These are phyloP conservation scores for Ursus arctos DNA, from an alignment of 2,113 vertebrate genomes.

Conservation along the genomic window DNA sequence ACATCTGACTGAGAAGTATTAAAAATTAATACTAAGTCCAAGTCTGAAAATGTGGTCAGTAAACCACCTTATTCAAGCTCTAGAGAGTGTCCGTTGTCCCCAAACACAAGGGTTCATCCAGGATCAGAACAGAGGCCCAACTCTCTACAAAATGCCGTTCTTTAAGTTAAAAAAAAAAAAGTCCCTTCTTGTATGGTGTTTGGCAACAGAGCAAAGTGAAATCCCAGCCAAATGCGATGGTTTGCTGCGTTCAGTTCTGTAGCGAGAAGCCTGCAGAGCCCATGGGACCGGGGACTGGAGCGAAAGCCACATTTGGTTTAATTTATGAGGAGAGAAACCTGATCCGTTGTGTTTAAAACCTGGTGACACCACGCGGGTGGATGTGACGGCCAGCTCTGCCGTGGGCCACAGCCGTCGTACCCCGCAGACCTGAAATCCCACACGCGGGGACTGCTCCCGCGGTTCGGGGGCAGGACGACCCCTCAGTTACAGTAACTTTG, in stretches of 20 bases:
- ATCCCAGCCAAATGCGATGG: not conserved
- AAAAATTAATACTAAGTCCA: not conserved
- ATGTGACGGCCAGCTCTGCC: accelerated
- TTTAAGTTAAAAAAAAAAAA: not conserved
- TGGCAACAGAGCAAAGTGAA: not conserved
- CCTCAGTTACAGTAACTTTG: accelerated
- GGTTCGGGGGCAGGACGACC: not conserved
- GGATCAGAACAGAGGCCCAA: not conserved
- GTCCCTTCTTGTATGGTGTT: not conserved
- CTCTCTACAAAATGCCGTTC: not conserved
- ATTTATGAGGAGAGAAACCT: not conserved
- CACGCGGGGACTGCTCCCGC: accelerated
- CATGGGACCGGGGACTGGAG: accelerated
- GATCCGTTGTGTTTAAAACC: not conserved
- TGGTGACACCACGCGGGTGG: accelerated
- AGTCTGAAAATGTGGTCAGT: not conserved
- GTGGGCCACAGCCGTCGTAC: not conserved
- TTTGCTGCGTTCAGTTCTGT: not conserved
- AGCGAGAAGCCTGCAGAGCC: not conserved
- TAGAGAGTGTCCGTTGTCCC: not conserved
- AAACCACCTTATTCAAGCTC: not conserved
- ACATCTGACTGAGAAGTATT: not conserved
- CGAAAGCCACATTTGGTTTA: not conserved
- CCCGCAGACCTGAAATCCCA: accelerated
- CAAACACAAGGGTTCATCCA: not conserved